phyloP scores from a whole-genome alignment of 2,113 vertebrate species.

The Rostratula benghalensis region DNA sequence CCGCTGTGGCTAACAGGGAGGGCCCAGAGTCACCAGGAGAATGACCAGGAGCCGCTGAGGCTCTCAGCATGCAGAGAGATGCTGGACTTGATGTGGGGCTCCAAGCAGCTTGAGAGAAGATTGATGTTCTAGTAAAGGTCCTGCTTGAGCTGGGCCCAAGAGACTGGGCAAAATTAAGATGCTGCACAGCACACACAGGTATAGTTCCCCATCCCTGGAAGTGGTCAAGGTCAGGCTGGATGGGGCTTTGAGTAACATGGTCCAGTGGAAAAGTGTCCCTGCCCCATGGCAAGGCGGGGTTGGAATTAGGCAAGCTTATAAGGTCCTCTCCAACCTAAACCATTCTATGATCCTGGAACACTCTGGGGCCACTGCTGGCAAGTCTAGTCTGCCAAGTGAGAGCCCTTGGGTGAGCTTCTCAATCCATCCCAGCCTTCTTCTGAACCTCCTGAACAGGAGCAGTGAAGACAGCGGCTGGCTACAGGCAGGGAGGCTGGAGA shows the following conservation, averaged over 20 bases:
- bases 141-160: not conserved
- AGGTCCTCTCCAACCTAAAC: not conserved
- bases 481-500: not conserved
- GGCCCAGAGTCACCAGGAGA: not conserved
- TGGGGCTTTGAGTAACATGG: not conserved
- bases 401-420: not conserved
- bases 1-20: not conserved
- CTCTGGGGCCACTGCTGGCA: accelerated
- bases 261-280: not conserved
- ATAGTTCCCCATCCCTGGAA: not conserved
- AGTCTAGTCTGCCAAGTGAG: not conserved
- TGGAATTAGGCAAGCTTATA: not conserved
- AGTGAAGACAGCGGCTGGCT: not conserved
- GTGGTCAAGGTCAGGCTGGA: not conserved
- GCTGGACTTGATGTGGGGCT: not conserved
- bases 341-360: no score
- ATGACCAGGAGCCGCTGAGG: accelerated
- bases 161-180: not conserved
- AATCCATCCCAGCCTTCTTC: not conserved
- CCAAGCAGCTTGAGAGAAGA: not conserved
- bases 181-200: not conserved
- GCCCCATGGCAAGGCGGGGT: not conserved
- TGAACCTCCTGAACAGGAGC: not conserved
- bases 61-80: accelerated
- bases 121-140: not conserved